Conservation (phyloP, 1,140 invertebrate species). For the Littorina saxatilis region DNA sequence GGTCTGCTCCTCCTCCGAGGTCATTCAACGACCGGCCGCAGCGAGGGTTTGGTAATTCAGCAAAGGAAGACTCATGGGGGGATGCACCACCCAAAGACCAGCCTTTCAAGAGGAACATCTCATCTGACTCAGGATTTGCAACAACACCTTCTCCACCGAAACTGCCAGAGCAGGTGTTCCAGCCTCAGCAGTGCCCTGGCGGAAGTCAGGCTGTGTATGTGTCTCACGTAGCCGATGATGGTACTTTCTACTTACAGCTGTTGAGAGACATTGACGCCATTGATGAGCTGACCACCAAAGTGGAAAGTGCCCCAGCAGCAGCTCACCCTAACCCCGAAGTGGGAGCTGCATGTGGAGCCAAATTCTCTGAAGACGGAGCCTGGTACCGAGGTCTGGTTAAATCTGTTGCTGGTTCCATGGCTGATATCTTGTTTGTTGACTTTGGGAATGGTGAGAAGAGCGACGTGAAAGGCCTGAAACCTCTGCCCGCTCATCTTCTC, state of each 20-base stretch:
- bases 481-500: constrained; percentile 41
- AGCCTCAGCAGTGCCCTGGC: constrained; percentile 39
- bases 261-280: constrained; percentile 50
- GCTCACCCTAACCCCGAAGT: not conserved
- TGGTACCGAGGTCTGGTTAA: constrained; percentile 87
- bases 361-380: constrained; percentile 82
- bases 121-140: not conserved
- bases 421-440: constrained; percentile 86
- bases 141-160: not conserved
- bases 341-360: constrained; percentile 81
- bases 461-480: constrained; percentile 30
- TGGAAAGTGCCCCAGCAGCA: constrained; percentile 39
- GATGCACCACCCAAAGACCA: not conserved
- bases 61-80: not conserved
- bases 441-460: constrained; percentile 75
- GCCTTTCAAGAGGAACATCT: not conserved
- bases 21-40: not conserved
- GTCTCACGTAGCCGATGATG: constrained; percentile 65
- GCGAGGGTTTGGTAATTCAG: too few species aligned
- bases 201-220: constrained; percentile 53
- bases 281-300: constrained; percentile 78
- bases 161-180: constrained; percentile 38
- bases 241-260: constrained; percentile 77
- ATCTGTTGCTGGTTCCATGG: constrained; percentile 75
- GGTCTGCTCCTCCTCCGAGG: not conserved